Conservation (phyloP, 2,797 vertebrate genomes). For the Xenentodon cancila region DNA sequence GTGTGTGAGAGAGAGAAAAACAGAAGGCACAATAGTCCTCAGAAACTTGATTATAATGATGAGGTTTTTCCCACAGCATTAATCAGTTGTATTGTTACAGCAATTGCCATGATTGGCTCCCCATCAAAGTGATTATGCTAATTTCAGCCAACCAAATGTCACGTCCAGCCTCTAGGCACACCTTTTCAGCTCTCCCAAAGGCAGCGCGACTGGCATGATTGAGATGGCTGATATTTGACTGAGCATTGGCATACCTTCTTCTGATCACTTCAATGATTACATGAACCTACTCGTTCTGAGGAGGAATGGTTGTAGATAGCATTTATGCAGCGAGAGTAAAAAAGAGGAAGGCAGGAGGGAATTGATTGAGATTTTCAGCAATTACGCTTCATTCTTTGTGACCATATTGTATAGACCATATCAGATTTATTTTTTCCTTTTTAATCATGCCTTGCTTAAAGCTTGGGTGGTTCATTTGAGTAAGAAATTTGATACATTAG, state of each 20-base stretch:
- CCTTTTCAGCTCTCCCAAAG: conserved; percentile 60
- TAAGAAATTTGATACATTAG: conserved; percentile 48
- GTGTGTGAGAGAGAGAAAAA: conserved; percentile 15
- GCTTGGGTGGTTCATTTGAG: conserved; percentile 44
- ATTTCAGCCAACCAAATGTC: conserved; percentile 83
- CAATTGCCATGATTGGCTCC: conserved; percentile 76
- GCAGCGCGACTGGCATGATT: conserved; percentile 67
- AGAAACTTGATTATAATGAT: conserved; percentile 76
- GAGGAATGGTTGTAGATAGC: conserved; percentile 71
- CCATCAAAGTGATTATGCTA: conserved; percentile 82
- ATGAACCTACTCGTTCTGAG: conserved; percentile 79
- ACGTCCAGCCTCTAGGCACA: conserved; percentile 72
- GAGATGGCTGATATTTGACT: conserved; percentile 79
- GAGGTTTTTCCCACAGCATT: conserved; percentile 72
- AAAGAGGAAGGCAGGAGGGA: conserved; percentile 58
- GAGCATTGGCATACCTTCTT: conserved; percentile 70
- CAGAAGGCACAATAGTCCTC: conserved; percentile 69
- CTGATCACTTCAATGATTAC: conserved; percentile 79
- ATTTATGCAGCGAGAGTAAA: conserved; percentile 72
- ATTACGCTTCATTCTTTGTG: conserved; percentile 76
- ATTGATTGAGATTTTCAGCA: conserved; percentile 81
- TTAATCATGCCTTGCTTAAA: conserved; percentile 18
- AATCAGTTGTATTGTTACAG: conserved; percentile 83
- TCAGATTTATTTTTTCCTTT: conserved; percentile 40
- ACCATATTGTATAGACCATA: conserved; percentile 53